Base-by-base conservation (phyloP, 2,797 vertebrate genomes). In the Lycodopsis pacificus region DNA sequence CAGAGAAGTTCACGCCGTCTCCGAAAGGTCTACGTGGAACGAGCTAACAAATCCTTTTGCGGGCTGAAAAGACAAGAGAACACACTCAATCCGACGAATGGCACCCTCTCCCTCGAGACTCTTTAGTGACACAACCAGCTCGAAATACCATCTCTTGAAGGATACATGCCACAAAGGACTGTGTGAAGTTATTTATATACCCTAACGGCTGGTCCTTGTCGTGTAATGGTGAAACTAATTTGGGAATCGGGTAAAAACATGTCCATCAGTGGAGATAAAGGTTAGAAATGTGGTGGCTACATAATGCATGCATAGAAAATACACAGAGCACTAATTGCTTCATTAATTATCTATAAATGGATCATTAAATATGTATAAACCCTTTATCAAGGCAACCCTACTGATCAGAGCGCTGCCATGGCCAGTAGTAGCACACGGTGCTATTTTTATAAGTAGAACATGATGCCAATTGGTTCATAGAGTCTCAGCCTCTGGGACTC, bases 21-120 rank as follows among this genome's bases (percentile, higher is more conserved):
- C 97, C 89, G 97, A 97, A 95, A 97, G 96, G 95, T 98, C 97
- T 96, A 97, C 96, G 76, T 95, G 94, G 96, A 98, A 98, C 75
- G 97, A 97, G 97, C 98, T 99, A 99, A 97, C 98, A 99, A 98
- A 99, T 97, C 97, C 97, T 98, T 98, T 99, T 98, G 95, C 96
- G 96, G 95, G 98, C 98, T 99, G 96, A 27, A 85, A 86, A 91
- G 92, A 93, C 92, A 92, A 58, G 87, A 97, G 94, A 95, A 93
- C 66, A 93, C 71, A 83, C 68, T 85, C 0, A 59, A 94, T 94
- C 93, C 92, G 90, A 88, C 76, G 78, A 86, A 81, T 81, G 82
- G 77, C 80, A 90, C 72, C 51, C 54, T 63, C 36, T 77, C 87
- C 82, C 85, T 58, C 7, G 82, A 77, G 89, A 77, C 77, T 81